Base-by-base conservation (phyloP, 2,113 vertebrate species). In the Grammomys dolichurus region DNA sequence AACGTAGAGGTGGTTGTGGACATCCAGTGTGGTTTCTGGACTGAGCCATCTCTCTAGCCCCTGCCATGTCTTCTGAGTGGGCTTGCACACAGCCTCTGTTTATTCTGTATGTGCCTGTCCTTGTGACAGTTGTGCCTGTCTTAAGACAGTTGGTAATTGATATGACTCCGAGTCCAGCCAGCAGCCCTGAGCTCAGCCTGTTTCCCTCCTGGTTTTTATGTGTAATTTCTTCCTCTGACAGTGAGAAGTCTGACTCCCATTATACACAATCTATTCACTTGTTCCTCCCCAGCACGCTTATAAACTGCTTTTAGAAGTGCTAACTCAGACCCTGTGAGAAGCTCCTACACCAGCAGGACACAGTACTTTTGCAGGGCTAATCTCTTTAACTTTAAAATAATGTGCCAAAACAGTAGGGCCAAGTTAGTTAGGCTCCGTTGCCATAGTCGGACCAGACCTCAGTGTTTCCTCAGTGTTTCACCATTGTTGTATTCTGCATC, bases 141-240 rank as follows among this genome's bases (percentile, higher is more conserved):
- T 63, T 48, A 20, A 43, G 76, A 69, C 19, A 70, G 8, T 46
- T 33, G 0, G 9, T 46, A 33, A 17, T 22, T 84, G 75, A 6
- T 8, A 3, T 12, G 22, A 48, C 69, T 40, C 92, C 43, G 16
- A 3, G 48, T 20, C 1, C 40, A 33, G 48, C 36, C 24, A 13
- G n/a, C 33, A 67, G 48, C 28, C 0, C 0, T 31, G 58, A 40
- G 56, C 16, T 78, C 70, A 4, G 40, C 88, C 63, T 58, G 2
- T 26, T 80, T 58, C 81, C 33, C 58, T n/a, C 36, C 5, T 0
- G 31, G 19, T 54, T 43, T 17, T 20, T 84, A 20, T 58, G 72
- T 87, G 69, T 63, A 40, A 46, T 76, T 60, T 94, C n/a, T 93
- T 67, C 77, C 84, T 78, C 56, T 63, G 78, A 63, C 84, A 67